These are phyloP conservation scores for Nomada fabriciana DNA, from an alignment of 2,888 invertebrate species.

Conservation along the genomic window DNA sequence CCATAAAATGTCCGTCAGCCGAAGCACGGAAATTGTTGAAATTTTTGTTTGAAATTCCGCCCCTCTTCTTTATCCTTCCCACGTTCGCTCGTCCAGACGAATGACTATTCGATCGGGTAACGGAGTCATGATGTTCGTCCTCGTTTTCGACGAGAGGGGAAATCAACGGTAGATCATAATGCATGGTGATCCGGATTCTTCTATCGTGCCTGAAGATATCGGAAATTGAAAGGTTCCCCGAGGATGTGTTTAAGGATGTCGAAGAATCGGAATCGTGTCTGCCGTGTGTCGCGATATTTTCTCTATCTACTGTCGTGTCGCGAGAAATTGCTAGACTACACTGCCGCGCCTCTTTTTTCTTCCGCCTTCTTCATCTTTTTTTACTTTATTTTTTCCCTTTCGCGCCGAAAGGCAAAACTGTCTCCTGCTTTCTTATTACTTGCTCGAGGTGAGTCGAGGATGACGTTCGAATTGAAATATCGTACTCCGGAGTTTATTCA, in stretches of 20 bases:
- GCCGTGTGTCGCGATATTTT: not conserved
- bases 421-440: constrained; percentile 29
- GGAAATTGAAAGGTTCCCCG: constrained; percentile 34
- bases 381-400: not conserved
- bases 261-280: constrained; percentile 9
- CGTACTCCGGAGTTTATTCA: constrained; percentile 20
- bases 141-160: not conserved
- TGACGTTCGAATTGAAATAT: constrained; percentile 29
- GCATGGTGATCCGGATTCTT: constrained; percentile 8
- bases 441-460: constrained; percentile 31
- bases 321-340: not conserved
- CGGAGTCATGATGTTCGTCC: constrained; percentile 12
- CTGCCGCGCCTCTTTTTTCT: not conserved
- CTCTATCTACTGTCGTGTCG: not conserved
- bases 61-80: not conserved
- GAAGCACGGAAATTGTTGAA: not conserved
- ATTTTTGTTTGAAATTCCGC: not conserved
- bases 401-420: constrained; percentile 6
- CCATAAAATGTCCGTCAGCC: constrained; percentile 17
- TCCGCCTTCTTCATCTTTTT: not conserved
- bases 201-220: constrained; percentile 9
- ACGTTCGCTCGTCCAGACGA: not conserved
- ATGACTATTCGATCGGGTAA: not conserved
- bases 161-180: constrained; percentile 32
- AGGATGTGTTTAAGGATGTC: not conserved